Base-by-base conservation (phyloP, 2,113 vertebrate species). In the rabbit (Oryctolagus cuniculus) region DNA sequence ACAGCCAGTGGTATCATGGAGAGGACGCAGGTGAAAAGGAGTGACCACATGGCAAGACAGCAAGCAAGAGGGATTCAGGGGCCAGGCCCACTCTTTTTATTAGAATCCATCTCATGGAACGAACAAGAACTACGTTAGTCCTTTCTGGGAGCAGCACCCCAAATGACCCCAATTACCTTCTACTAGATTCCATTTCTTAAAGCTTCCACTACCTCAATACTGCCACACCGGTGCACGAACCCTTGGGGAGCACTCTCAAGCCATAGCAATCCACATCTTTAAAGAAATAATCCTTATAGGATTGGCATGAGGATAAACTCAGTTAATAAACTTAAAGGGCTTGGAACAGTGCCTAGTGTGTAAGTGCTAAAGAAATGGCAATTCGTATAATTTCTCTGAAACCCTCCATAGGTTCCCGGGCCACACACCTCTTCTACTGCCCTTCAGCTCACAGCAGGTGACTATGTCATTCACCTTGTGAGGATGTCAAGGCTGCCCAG, bases 301-400 rank as follows among this genome's bases (percentile, higher is more conserved):
- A 64, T 66, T 25, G 1, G 88, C 49, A 49, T 36, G 51, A 93
- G 24, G 34, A 64, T 84, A 61, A 31, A 55, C 53, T 79, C 53
- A 73, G 44, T 83, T 89, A 82, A 78, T 38, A 81, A 1, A 64
- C 88, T 58, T 85, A 85, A 93, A 93, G 64, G 67, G 25, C 63
- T 29, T 31, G 25, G 73, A 86, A 53, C 21, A 64, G 38, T 82
- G 34, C 29, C 78, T 80, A 58, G 11, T 70, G 22, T 44, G 4
- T 78, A 92, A 73, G n/a, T 80, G 67, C 44, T 73, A 90, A 90
- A 58, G 58, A 77, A 85, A 86, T 78, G 17, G 22, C 27, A 77
- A 13, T 21, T 25, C 38, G n/a, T 64, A 44, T 61, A 53, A 11
- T 66, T 85, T 85, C 70, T 70, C 53, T 31, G 15, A 75, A 90